Evolutionary conservation across 2,888 invertebrate species (phyloP), one percentile per base, ranked within the genome.

Genomic region (Drosophila infuscata): DNA sequence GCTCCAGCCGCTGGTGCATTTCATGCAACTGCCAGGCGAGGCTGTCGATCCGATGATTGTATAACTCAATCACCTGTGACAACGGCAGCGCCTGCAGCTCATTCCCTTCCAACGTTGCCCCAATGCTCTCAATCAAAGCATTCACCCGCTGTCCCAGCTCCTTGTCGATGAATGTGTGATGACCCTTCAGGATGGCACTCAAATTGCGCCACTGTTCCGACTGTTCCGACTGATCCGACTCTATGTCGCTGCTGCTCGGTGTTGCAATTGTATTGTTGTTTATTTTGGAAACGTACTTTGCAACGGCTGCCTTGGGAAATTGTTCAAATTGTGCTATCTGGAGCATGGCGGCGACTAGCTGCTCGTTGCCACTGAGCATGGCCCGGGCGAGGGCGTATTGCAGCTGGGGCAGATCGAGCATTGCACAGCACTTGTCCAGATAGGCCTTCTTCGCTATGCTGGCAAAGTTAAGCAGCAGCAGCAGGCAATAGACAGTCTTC

Each of bases 1-100:
- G 89, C 25, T 92, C 91, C 29, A 93, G 78, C 0, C 91, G 85
- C 64, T 91, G 91, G 12, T 90, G 83, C 84, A 92, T 86, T 49
- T 83, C 83, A 17, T 73, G 78, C 43, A 92, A 82, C 9, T 83
- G 73, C 20, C 85, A 83, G 41, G 82, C 90, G 17, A 91, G 88
- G 65, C 92, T 91, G 41, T 92, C 89, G 41, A 92, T 91, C 82
- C 93, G 93, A 76, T 92, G 92, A 59, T 91, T 92, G 41, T 92
- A 93, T 35, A 93, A 58, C 68, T 93, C 93, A 61, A 93, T 91
- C 36, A 93, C 86, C 78, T 93, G 93, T 0, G 93, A 92, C 7
- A 92, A 91, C 2, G 92, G 90, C 11, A 92, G 79, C 66, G 92
- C 88, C n/a, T 92, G 88, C 25, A 93, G 63, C 52, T 92, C 92